Evolutionary conservation across 37 sponge, comb jelly and placozoan genomes (phyloP).

Genomic region (Halisarca cf. caerulea): DNA sequence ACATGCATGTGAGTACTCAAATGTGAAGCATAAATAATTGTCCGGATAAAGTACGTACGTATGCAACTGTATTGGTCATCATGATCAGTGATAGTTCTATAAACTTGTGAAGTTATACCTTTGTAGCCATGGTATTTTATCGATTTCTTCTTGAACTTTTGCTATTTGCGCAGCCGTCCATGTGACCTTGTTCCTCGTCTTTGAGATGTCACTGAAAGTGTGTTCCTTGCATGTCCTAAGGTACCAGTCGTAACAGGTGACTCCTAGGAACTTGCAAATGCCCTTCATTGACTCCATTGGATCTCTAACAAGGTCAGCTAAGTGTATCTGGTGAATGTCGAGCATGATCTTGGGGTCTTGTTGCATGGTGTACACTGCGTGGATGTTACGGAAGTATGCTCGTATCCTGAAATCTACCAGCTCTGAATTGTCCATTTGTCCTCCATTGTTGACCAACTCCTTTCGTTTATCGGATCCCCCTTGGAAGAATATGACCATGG

Average conservation of each 20-base stretch:
- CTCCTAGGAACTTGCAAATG: not conserved
- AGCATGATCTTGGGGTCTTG: not conserved
- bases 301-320: not conserved
- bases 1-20: too few species aligned
- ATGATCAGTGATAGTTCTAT: too few species aligned
- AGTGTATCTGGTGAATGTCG: constrained; percentile 2
- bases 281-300: not conserved
- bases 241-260: not conserved
- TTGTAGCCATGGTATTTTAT: not conserved
- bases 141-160: not conserved
- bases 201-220: not conserved
- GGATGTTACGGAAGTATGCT: constrained; percentile 15
- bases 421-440: constrained; percentile 19
- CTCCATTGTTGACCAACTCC: not conserved
- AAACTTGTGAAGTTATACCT: not conserved
- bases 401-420: constrained; percentile 4
- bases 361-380: constrained; percentile 11
- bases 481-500: not conserved
- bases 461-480: constrained; percentile 1
- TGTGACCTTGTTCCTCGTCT: not conserved
- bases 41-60: not conserved
- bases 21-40: too few species aligned
- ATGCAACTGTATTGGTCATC: not conserved
- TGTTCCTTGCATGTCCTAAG: not conserved
- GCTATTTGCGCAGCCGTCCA: not conserved